Evolutionary conservation across 2,113 vertebrate species (phyloP).

Genomic region (Aegypius monachus): DNA sequence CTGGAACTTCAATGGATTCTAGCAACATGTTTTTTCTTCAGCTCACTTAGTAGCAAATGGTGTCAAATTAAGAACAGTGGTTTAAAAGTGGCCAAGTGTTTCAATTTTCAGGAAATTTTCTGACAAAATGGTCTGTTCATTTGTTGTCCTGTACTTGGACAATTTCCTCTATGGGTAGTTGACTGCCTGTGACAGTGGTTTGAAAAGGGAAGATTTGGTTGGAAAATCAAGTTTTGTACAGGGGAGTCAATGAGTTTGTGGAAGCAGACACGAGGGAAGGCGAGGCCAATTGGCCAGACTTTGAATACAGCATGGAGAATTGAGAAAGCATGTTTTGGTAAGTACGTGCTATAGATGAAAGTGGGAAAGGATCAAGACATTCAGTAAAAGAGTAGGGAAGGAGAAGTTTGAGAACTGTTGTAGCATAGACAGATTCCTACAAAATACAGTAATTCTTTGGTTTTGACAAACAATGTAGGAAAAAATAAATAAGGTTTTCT

Average conservation of each 20-base stretch:
- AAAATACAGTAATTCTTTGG: not conserved
- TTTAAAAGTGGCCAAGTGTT: not conserved
- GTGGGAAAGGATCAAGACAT: not conserved
- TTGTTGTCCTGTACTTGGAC: not conserved
- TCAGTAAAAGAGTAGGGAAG: not conserved
- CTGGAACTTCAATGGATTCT: not conserved
- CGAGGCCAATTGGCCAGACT: rapidly evolving
- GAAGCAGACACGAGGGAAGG: rapidly evolving
- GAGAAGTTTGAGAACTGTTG: not conserved
- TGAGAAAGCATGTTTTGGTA: not conserved
- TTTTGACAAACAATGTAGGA: not conserved
- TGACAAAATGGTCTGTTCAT: not conserved
- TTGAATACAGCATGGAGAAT: not conserved
- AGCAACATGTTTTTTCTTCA: not conserved
- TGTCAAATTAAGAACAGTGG: not conserved
- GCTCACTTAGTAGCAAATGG: not conserved
- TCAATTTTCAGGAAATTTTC: not conserved
- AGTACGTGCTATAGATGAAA: rapidly evolving
- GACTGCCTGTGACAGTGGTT: not conserved
- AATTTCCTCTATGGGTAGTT: not conserved
- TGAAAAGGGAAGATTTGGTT: not conserved
- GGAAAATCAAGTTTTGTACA: not conserved
- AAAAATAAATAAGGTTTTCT: not conserved
- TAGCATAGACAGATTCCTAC: not conserved
- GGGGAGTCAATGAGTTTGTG: not conserved